Evolutionary conservation across 1,140 invertebrate genomes (phyloP).

Genomic region (honey bee (Apis mellifera)): DNA sequence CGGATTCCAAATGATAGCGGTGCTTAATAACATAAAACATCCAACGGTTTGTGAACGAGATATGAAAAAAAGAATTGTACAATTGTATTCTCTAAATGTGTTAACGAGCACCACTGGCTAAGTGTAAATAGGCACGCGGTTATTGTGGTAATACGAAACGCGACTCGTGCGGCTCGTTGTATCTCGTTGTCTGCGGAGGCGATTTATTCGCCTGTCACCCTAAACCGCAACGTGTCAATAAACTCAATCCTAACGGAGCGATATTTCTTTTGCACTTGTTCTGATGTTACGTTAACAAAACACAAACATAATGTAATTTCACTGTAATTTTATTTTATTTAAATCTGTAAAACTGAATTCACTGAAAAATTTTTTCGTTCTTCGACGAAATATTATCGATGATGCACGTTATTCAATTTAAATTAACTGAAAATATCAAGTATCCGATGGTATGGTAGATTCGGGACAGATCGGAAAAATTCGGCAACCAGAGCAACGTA

Average conservation of each 20-base stretch:
- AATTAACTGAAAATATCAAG: too few species aligned
- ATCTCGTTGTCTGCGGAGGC: neutral
- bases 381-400: neutral
- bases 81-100: neutral
- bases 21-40: neutral
- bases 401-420: too few species aligned
- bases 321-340: neutral
- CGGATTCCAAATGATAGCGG: neutral
- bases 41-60: neutral
- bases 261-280: conserved; percentile 29
- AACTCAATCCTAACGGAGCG: conserved; percentile 8
- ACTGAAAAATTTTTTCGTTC: neutral
- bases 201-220: conserved; percentile 30
- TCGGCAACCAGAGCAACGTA: too few species aligned
- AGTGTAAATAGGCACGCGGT: conserved; percentile 2
- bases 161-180: conserved; percentile 15
- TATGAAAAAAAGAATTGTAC: neutral
- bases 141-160: conserved; percentile 39
- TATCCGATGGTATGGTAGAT: too few species aligned
- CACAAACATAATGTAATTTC: conserved; percentile 7
- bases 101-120: neutral
- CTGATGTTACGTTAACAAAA: conserved; percentile 22
- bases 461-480: too few species aligned
- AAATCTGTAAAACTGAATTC: neutral
- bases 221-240: conserved; percentile 53